Percentiles rank a stretch among this genome's conserved stretches.
Evolutionary conservation across 2,113 vertebrate species (phyloP).

Genomic region (Camelus dromedarius): DNA sequence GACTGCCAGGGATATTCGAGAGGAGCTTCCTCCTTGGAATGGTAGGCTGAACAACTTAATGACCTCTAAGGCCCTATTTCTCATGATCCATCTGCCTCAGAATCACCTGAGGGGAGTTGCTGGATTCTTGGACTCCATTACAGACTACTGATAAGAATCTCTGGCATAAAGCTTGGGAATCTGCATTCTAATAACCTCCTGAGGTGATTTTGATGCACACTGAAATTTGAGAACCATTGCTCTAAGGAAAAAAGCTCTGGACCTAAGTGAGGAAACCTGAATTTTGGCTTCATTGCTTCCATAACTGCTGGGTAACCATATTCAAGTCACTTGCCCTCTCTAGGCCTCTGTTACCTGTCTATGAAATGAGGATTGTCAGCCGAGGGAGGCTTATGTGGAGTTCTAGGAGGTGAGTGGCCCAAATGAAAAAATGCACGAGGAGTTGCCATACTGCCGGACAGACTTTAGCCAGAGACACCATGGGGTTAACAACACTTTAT

Average conservation of each 20-base stretch:
- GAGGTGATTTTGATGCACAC: not conserved
- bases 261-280: not conserved
- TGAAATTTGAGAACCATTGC: not conserved
- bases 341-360: not conserved
- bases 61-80: not conserved
- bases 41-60: not conserved
- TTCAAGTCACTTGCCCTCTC: not conserved
- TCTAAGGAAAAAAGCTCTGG: not conserved
- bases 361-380: not conserved
- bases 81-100: not conserved
- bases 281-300: not conserved
- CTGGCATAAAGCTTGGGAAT: not conserved
- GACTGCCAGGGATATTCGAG: not conserved
- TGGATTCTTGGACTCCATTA: not conserved
- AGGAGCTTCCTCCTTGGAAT: not conserved
- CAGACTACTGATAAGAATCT: not conserved
- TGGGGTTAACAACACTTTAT: no score
- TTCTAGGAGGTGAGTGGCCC: no score
- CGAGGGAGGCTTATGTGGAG: no score
- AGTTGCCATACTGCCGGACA: no score
- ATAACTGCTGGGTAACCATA: not conserved
- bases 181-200: not conserved
- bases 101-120: not conserved
- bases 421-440: no score
- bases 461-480: no score